Evolutionary conservation across 2,113 vertebrate genomes (phyloP).

Genomic region (Gymnocephalus cernua): DNA sequence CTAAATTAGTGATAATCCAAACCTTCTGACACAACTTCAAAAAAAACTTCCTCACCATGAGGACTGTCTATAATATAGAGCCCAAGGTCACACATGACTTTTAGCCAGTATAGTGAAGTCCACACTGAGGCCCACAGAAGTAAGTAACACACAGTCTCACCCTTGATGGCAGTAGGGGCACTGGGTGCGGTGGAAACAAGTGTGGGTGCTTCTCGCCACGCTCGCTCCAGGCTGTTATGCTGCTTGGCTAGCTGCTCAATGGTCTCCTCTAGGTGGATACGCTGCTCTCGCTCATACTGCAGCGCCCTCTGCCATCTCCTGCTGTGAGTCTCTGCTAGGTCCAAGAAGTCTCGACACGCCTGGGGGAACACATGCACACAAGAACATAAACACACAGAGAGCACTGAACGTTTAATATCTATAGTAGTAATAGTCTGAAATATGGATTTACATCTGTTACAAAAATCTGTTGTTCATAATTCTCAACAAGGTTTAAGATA

Average conservation of each 20-base stretch:
- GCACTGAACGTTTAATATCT: not conserved
- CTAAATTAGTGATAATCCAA: constrained; percentile 12
- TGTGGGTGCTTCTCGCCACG: constrained; percentile 91
- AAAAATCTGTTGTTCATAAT: not conserved
- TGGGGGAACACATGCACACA: constrained; percentile 67
- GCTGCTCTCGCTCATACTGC: constrained; percentile 97
- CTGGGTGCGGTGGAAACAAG: constrained; percentile 79
- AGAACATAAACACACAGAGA: constrained; percentile 16
- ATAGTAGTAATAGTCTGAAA: not conserved
- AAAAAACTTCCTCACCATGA: not conserved
- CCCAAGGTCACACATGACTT: constrained; percentile 35
- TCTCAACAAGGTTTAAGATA: not conserved
- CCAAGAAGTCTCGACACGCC: constrained; percentile 98
- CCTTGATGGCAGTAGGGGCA: constrained; percentile 81
- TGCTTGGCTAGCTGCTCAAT: constrained; percentile 98
- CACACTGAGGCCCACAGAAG: not conserved
- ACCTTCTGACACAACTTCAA: constrained; percentile 30
- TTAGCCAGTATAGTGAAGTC: constrained; percentile 7
- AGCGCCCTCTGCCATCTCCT: constrained; percentile 95
- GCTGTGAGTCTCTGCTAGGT: constrained; percentile 94
- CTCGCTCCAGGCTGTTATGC: constrained; percentile 97
- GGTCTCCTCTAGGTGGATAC: constrained; percentile 95
- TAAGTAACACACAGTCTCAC: constrained; percentile 78
- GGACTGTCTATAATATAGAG: constrained; percentile 10
- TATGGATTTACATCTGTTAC: not conserved